Evolutionary conservation across 2,888 invertebrate genomes (phyloP).

Genomic region (Netelia melanura): DNA sequence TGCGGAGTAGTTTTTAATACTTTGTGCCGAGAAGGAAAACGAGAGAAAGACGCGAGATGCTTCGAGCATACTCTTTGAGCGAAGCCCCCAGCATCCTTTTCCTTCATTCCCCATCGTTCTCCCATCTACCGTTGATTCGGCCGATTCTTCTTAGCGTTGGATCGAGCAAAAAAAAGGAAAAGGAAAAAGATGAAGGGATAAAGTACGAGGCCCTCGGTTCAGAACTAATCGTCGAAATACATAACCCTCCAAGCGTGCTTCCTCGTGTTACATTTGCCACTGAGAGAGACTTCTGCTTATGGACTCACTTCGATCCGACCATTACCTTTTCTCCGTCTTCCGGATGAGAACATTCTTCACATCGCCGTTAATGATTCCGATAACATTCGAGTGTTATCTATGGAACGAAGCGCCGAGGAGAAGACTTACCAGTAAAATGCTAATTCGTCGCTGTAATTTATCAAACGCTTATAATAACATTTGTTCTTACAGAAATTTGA

Average conservation of each 20-base stretch:
- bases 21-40: constrained; percentile 1
- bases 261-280: neutral
- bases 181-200: neutral
- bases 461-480: too few species aligned
- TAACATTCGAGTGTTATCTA: neutral
- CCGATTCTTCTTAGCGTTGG: constrained; percentile 9
- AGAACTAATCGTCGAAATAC: constrained; percentile 69
- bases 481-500: too few species aligned
- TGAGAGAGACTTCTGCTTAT: neutral
- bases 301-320: neutral
- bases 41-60: constrained; percentile 10
- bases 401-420: neutral
- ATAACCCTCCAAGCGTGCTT: constrained; percentile 13
- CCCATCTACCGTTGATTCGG: constrained; percentile 15
- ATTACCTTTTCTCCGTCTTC: neutral
- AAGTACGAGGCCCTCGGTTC: constrained; percentile 54
- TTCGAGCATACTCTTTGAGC: constrained; percentile 9
- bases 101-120: neutral
- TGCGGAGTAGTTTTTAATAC: constrained; percentile 47
- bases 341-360: neutral
- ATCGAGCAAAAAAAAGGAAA: neutral
- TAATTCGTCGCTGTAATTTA: neutral
- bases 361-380: neutral
- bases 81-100: constrained; percentile 5
- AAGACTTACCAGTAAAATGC: neutral